Base-by-base conservation (phyloP, 2,113 vertebrate genomes). In the Oreotrochilus melanogaster region DNA sequence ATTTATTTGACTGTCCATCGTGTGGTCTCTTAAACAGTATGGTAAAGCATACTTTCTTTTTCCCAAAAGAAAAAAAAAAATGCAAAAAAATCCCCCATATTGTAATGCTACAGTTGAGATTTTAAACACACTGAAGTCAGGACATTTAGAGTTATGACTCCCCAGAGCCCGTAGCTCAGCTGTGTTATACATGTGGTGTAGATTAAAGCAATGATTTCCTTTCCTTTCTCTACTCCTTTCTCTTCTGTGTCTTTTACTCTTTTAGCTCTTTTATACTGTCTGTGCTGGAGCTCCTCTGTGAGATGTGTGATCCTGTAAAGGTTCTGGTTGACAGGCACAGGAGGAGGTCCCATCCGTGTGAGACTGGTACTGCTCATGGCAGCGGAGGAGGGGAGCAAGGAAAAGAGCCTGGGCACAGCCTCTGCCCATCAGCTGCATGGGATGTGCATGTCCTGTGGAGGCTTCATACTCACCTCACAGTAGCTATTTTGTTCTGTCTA, bases 71-170 rank as follows among this genome's bases (percentile, higher is more conserved):
- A 92, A 91, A 85, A 88, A 76, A 58, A 90, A 93, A 96, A 90
- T 78, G n/a, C 14, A 71, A 95, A 86, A 61, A 66, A 24, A 4
- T 13, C 17, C 17, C 22, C 74, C 58, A 31, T 89, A 65, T 86
- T 94, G 78, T 96, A 97, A 96, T 92, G 91, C 94, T 96, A 65
- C 80, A 76, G 81, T 83, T 96, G 78, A 95, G 86, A 95, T 94
- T 97, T 96, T 95, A 97, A 95, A 95, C 69, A 93, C 71, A 97
- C 88, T 42, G 86, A 97, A 95, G 93, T 96, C 96, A 95, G 84
- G 89, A 90, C 83, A 71, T 83, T 89, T 76, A 95, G 83, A 97
- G 60, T 96, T 97, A 97, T 45, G 78, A 80, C 88, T 97, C 96
- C 90, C 95, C 43, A 24, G 96, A 91, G 91, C 75, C 72, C 88